Conservation (phyloP, 2,113 vertebrate species). For the Halichoeres trimaculatus region DNA sequence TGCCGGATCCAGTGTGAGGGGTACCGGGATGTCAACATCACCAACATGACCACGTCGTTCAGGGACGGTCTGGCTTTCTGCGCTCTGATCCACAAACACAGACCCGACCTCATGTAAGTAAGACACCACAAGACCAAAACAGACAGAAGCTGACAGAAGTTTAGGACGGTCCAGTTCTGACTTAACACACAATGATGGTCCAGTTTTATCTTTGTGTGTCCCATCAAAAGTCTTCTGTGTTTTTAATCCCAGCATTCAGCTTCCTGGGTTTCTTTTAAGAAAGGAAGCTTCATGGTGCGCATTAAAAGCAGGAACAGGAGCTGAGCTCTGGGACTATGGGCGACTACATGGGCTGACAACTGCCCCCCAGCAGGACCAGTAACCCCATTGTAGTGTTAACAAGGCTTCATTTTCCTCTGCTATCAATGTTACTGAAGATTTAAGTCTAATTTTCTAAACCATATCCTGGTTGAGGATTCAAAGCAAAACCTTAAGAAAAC, state of each 20-base stretch:
- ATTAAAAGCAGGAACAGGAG: conserved; percentile 18
- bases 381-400: background rate
- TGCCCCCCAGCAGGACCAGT: conserved; percentile 1
- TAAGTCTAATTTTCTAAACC: no score
- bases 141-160: background rate
- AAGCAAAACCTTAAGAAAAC: no score
- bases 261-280: background rate
- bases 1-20: conserved; percentile 91
- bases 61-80: conserved; percentile 97
- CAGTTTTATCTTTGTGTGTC: no score
- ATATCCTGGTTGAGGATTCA: no score
- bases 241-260: background rate
- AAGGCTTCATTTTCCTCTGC: background rate
- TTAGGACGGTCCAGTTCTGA: background rate
- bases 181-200: background rate
- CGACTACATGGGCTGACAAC: background rate
- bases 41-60: conserved; percentile 99
- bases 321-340: background rate
- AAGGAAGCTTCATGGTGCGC: background rate
- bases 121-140: background rate
- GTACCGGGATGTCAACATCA: conserved; percentile 91
- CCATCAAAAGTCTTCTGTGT: fast-evolving
- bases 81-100: conserved; percentile 94
- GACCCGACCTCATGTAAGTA: conserved; percentile 96
- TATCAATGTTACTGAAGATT: background rate